Evolutionary conservation across 2,888 invertebrate species (phyloP).

Genomic region (Rotaria socialis): DNA sequence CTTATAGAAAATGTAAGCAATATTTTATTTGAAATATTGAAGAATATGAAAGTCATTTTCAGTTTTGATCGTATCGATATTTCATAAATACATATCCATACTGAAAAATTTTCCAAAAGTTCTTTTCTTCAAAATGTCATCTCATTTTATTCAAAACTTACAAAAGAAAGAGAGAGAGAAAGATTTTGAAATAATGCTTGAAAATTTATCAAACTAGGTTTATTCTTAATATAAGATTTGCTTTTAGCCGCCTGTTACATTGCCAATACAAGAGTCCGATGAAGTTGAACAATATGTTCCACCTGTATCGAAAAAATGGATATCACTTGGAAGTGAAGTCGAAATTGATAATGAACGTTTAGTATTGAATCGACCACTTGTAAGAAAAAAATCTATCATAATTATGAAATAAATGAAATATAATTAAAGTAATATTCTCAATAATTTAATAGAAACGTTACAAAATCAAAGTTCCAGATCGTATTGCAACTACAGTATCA

Average conservation of each 20-base stretch:
- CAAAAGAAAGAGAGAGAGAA: too few relatives aligned
- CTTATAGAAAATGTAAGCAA: conserved; percentile 39
- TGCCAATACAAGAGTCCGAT: conserved; percentile 31
- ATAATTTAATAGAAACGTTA: background rate
- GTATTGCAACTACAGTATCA: conserved; percentile 46
- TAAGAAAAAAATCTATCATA: conserved; percentile 46
- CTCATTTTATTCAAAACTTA: too few relatives aligned
- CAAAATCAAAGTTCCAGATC: conserved; percentile 4
- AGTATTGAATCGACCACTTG: conserved; percentile 51
- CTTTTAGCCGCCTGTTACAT: conserved; percentile 38
- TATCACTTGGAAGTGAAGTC: conserved; percentile 55
- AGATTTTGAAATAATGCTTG: too few relatives aligned
- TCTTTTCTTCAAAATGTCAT: too few relatives aligned
- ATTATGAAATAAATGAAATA: background rate
- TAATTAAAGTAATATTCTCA: background rate
- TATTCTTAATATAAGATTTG: background rate
- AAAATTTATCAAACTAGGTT: too few relatives aligned
- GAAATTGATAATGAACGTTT: conserved; percentile 56
- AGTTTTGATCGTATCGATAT: too few relatives aligned
- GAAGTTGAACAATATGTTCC: conserved; percentile 53
- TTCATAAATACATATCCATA: too few relatives aligned
- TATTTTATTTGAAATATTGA: background rate
- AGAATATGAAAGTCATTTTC: too few relatives aligned
- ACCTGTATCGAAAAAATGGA: conserved; percentile 57
- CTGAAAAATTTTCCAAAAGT: too few relatives aligned